Base-by-base conservation (phyloP, 2,113 vertebrate genomes). In the Sceloporus undulatus region DNA sequence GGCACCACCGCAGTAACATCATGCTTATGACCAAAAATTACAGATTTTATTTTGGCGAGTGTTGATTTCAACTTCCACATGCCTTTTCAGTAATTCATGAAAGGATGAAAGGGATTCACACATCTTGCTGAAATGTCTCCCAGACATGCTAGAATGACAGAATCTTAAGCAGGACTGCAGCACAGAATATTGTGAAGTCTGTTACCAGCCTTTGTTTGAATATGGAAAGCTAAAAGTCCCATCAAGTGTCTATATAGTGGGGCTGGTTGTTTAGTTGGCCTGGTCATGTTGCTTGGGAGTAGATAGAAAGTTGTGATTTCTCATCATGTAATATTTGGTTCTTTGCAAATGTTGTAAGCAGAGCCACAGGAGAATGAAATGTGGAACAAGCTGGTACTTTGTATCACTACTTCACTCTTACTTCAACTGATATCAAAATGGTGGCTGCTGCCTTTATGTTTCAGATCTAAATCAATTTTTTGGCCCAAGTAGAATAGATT, bases 81-180 rank as follows among this genome's bases (percentile, higher is more conserved):
- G 89, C 94, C 82, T 91, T 96, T 91, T 87, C 42, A 76, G 90
- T 84, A 95, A 93, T 93, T 92, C 89, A 90, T 92, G 85, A 54
- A 89, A 93, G 90, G 85, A 90, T 87, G 82, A 75, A 92, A 92
- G 76, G 81, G 62, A 86, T 96, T 90, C 94, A 78, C 85, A 94
- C 85, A 92, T 91, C 79, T 94, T 92, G 82, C 94, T 82, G 90
- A 93, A 96, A 82, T 52, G 87, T 86, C 73, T 93, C 93, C 91
- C 86, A 93, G 93, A 88, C 78, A 91, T 81, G 88, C 77, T 76
- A 88, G 85, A 40, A 86, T 92, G 84, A 40, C 86, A 93, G 66
- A 82, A 89, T 56, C 76, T 87, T 80, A 88, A 91, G 80, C 73
- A 90, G 82, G 83, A 76, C 9, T 92, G 87, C 85, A 83, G 91